phyloP scores from a whole-genome alignment of 1,140 invertebrate species.

The Hetaerina americana region DNA sequence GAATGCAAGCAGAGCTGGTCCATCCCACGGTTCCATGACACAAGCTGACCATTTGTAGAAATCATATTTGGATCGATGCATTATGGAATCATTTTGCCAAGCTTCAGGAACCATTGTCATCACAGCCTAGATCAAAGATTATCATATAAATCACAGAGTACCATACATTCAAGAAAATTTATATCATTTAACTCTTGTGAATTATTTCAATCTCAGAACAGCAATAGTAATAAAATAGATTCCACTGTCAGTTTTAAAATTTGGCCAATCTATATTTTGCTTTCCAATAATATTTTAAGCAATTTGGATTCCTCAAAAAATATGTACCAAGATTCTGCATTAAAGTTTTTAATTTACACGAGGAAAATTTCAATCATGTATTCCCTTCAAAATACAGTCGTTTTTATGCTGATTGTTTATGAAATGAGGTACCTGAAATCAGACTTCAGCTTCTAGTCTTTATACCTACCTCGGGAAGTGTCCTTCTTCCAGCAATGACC shows the following conservation, averaged over 20 bases:
- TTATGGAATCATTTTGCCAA: conserved; percentile 92
- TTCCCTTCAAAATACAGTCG: no score
- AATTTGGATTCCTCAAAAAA: no score
- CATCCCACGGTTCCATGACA: conserved; percentile 99
- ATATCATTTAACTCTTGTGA: background rate
- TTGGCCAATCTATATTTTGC: no score
- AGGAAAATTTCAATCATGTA: no score
- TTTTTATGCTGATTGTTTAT: no score
- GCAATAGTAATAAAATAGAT: no score
- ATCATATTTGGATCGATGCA: conserved; percentile 82
- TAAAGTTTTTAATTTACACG: no score
- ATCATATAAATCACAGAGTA: background rate
- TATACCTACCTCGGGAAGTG: conserved; percentile 65
- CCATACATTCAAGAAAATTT: conserved; percentile 11
- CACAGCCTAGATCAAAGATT: conserved; percentile 54
- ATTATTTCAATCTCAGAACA: background rate
- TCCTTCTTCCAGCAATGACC: conserved; percentile 77
- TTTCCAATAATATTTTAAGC: no score
- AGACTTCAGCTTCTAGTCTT: background rate
- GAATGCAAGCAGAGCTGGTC: conserved; percentile 89
- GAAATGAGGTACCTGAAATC: background rate
- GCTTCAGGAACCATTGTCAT: conserved; percentile 99
- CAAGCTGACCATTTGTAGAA: conserved; percentile 97
- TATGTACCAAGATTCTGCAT: no score
- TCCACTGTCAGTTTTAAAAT: no score